phyloP scores from a whole-genome alignment of 2,113 vertebrate species.

The Pagrus major region DNA sequence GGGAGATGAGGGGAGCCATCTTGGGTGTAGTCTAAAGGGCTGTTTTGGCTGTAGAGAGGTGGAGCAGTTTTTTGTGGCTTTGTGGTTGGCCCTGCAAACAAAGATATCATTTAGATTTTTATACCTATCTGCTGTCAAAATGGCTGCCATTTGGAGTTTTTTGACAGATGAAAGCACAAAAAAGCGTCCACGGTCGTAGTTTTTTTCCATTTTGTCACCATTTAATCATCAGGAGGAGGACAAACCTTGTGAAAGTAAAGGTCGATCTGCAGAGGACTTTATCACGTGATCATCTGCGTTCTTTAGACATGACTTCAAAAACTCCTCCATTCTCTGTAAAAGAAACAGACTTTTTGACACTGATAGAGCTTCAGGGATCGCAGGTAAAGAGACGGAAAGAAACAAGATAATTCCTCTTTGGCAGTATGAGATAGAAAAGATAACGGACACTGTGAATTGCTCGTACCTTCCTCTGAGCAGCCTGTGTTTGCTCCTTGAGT shows the following conservation, averaged over 20 bases:
- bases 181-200: too few species aligned
- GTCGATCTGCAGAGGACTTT: slow-evolving; percentile 22
- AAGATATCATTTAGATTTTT: neutral
- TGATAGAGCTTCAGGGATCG: neutral
- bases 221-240: neutral
- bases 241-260: slow-evolving; percentile 51
- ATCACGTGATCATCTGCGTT: slow-evolving; percentile 34
- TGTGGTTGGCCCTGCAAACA: slow-evolving; percentile 35
- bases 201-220: too few species aligned
- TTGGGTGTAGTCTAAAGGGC: slow-evolving; percentile 32
- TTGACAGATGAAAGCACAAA: too few species aligned
- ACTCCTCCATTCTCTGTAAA: slow-evolving; percentile 65
- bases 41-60: slow-evolving; percentile 35
- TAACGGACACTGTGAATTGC: neutral
- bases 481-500: slow-evolving; percentile 63
- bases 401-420: neutral
- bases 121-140: too few species aligned
- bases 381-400: too few species aligned
- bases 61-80: slow-evolving; percentile 20
- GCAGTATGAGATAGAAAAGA: neutral
- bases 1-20: slow-evolving; percentile 18
- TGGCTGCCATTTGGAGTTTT: too few species aligned
- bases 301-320: slow-evolving; percentile 43
- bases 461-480: slow-evolving; percentile 66
- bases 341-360: slow-evolving; percentile 6